phyloP scores from a whole-genome alignment of 2,113 vertebrate species.

The Nesogale talazaci region DNA sequence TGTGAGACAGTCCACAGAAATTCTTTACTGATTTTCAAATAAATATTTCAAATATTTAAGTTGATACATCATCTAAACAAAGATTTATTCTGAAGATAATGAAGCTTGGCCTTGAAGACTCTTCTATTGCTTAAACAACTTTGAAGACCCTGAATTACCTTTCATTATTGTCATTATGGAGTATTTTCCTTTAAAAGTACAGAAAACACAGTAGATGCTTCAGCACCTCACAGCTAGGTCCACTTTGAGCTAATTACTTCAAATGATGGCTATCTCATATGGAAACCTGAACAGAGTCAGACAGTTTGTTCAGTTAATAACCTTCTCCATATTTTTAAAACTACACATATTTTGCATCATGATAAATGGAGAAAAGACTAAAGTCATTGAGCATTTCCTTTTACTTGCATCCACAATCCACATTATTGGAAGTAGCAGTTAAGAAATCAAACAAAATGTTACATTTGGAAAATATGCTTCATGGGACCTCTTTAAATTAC shows the following conservation, averaged over 20 bases:
- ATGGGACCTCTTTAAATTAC: no score
- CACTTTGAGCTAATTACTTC: background rate
- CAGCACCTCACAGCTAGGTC: background rate
- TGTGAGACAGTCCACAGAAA: slow-evolving; percentile 1
- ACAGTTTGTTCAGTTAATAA: background rate
- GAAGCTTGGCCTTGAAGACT: background rate
- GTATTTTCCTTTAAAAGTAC: slow-evolving; percentile 2
- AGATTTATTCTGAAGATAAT: background rate
- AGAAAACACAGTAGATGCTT: background rate
- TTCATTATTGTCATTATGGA: background rate
- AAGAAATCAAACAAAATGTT: no score
- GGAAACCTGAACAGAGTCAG: background rate
- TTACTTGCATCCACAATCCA: no score
- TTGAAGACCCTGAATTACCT: background rate
- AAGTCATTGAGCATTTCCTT: no score
- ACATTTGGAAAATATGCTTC: no score
- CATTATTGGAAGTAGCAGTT: no score
- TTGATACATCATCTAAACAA: background rate
- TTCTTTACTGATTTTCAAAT: background rate
- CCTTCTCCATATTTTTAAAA: no score
- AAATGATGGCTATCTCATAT: background rate
- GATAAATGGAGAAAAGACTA: no score
- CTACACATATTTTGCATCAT: no score
- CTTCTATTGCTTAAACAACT: background rate
- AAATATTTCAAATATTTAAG: background rate